These are phyloP conservation scores for Drosophila meridionalis DNA, from an alignment of 2,888 invertebrate species.

Conservation along the genomic window DNA sequence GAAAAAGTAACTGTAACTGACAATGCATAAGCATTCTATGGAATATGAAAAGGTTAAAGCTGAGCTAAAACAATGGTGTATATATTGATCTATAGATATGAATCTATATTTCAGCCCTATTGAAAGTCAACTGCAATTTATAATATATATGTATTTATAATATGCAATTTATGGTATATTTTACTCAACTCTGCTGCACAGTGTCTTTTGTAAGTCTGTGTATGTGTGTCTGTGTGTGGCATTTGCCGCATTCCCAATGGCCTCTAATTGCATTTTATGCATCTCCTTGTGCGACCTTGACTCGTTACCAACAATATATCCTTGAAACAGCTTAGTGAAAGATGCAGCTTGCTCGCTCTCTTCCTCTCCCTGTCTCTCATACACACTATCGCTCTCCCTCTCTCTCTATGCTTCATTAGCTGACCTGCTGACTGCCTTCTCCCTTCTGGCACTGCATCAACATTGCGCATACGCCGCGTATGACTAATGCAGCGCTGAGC, in stretches of 20 bases:
- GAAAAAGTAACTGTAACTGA: background rate
- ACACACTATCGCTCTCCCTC: background rate
- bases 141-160: background rate
- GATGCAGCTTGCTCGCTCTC: background rate
- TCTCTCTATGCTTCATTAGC: background rate
- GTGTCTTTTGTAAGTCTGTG: background rate
- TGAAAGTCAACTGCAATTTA: background rate
- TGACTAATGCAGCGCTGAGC: conserved; percentile 34
- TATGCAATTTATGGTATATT: background rate
- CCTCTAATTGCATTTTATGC: conserved; percentile 9
- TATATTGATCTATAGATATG: too few species aligned
- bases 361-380: background rate
- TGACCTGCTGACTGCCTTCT: conserved; percentile 1
- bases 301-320: conserved; percentile 32
- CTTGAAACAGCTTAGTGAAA: conserved; percentile 2
- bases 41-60: too few species aligned
- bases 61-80: too few species aligned
- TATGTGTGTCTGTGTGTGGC: background rate
- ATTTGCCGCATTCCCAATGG: conserved; percentile 11
- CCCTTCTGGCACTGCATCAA: conserved; percentile 21
- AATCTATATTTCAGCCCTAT: too few species aligned
- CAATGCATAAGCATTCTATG: too few species aligned
- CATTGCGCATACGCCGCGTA: conserved; percentile 43
- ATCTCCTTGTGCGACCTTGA: conserved; percentile 32
- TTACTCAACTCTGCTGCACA: background rate